These are phyloP conservation scores for Mesocricetus auratus DNA, from an alignment of 2,113 vertebrate genomes.

Conservation along the genomic window DNA sequence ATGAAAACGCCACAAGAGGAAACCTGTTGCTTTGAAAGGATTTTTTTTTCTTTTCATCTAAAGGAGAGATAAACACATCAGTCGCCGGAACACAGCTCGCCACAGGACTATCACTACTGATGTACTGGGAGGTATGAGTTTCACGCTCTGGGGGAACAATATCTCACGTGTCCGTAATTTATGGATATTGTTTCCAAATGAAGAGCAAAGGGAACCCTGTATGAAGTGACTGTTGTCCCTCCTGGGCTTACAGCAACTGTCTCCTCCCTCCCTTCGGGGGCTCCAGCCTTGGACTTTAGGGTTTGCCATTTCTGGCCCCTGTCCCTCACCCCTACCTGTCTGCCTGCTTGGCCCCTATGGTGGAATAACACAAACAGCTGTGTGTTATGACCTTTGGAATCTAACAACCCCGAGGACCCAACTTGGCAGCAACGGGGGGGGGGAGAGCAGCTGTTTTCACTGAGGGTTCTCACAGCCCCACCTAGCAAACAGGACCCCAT, in stretches of 20 bases:
- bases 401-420: not conserved
- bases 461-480: rapidly evolving
- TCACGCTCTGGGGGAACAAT: rapidly evolving
- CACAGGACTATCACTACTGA: rapidly evolving
- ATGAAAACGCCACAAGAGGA: not conserved
- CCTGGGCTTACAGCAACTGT: too few relatives aligned
- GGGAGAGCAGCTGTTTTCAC: not conserved
- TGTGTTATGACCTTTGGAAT: not conserved
- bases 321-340: not conserved
- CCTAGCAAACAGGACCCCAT: not conserved
- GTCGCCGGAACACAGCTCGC: too few relatives aligned
- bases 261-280: rapidly evolving
- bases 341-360: rapidly evolving
- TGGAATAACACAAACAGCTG: not conserved
- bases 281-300: not conserved
- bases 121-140: rapidly evolving
- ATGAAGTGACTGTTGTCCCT: rapidly evolving
- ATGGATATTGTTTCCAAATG: not conserved
- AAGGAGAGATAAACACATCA: not conserved
- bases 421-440: not conserved
- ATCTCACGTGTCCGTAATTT: rapidly evolving
- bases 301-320: not conserved
- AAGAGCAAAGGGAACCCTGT: not conserved
- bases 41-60: not conserved
- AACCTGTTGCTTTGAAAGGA: not conserved